These are phyloP conservation scores for Ctenopoma multispine DNA, from an alignment of 2,797 vertebrate species.

Conservation along the genomic window DNA sequence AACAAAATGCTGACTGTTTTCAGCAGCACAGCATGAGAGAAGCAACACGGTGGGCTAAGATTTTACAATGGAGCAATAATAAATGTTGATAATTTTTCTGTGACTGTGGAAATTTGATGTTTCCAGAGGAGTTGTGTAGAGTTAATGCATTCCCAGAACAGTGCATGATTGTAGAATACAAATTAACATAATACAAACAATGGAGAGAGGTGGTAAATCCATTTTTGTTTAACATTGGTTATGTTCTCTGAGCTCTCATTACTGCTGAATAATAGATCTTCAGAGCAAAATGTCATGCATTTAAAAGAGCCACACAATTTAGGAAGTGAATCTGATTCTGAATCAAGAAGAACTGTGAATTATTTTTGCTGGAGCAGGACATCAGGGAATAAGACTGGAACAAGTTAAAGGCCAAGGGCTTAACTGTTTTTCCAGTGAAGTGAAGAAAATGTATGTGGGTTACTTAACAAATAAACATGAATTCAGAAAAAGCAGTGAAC, in stretches of 20 bases:
- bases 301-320: conserved; percentile 37
- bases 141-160: conserved; percentile 21
- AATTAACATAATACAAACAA: conserved; percentile 3
- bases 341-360: conserved; percentile 29
- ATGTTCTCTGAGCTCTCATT: conserved; percentile 11
- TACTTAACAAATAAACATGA: not conserved
- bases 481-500: conserved; percentile 4
- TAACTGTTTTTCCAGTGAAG: not conserved
- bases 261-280: conserved; percentile 19
- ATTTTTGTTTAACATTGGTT: conserved; percentile 1
- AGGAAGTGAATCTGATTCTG: conserved; percentile 16
- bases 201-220: conserved; percentile 7
- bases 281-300: conserved; percentile 40
- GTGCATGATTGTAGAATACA: conserved; percentile 1
- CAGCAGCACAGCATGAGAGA: too few relatives aligned
- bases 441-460: not conserved
- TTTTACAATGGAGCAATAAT: not conserved
- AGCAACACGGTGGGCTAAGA: too few relatives aligned
- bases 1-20: too few relatives aligned
- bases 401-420: conserved; percentile 1
- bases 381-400: conserved; percentile 9
- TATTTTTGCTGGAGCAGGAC: conserved; percentile 12
- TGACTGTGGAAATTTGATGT: not conserved
- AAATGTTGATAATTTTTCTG: not conserved
- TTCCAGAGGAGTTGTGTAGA: not conserved